These are phyloP conservation scores for Amiota minor DNA, from an alignment of 2,888 invertebrate species.

Conservation along the genomic window DNA sequence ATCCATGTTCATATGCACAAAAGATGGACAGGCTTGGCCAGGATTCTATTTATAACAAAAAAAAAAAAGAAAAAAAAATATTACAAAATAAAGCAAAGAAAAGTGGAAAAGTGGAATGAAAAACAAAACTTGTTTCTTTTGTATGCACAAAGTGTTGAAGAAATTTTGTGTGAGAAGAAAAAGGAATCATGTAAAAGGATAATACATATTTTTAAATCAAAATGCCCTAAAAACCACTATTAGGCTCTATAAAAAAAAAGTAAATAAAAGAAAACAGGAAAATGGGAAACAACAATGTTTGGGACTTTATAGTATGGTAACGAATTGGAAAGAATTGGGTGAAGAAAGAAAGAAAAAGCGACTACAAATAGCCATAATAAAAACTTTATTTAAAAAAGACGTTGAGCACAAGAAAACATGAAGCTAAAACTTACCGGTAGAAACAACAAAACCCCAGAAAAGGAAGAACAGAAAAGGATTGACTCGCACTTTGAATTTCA, in stretches of 20 bases:
- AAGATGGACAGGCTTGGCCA: background rate
- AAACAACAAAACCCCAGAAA: too few species aligned
- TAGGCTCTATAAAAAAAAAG: constrained; percentile 47
- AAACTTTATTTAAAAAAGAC: constrained; percentile 63
- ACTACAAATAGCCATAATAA: constrained; percentile 62
- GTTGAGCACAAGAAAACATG: constrained; percentile 49
- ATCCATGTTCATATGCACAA: background rate
- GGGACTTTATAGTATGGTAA: too few species aligned
- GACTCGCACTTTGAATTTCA: background rate
- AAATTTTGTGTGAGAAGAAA: too few species aligned
- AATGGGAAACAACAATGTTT: background rate
- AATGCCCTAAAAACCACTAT: constrained; percentile 55
- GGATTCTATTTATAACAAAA: background rate
- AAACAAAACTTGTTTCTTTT: background rate
- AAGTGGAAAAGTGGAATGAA: background rate
- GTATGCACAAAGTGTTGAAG: constrained; percentile 6
- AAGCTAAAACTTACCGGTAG: background rate
- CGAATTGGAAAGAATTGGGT: background rate
- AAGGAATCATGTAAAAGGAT: constrained; percentile 31
- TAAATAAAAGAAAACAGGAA: background rate
- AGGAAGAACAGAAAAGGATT: background rate
- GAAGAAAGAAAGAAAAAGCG: constrained; percentile 45
- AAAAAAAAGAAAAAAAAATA: too few species aligned
- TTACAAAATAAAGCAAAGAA: background rate
- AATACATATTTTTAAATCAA: constrained; percentile 65